phyloP scores from a whole-genome alignment of 1,140 invertebrate species.

The Macrobrachium nipponense region DNA sequence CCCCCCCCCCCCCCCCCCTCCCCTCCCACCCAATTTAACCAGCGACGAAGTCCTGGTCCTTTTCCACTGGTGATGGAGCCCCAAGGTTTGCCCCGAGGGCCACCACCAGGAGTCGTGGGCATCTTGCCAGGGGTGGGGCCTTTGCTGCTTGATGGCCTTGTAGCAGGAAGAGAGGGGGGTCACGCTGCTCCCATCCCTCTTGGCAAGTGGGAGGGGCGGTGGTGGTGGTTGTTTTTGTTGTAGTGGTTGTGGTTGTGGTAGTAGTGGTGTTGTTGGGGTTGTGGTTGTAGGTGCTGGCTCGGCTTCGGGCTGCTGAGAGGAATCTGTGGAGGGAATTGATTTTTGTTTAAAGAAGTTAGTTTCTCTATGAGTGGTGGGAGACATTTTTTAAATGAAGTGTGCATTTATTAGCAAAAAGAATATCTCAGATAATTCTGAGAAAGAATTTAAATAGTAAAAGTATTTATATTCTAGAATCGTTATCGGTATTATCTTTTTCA shows the following conservation, averaged over 20 bases:
- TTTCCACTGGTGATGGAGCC: not conserved
- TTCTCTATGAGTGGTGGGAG: too few species aligned
- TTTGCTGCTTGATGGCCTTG: not conserved
- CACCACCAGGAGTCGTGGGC: not conserved
- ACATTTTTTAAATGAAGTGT: too few species aligned
- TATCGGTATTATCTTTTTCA: too few species aligned
- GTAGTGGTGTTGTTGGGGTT: not conserved
- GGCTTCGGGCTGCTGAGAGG: not conserved
- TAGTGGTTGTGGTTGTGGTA: not conserved
- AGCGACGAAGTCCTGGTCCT: not conserved
- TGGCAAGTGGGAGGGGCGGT: not conserved
- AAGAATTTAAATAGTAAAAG: too few species aligned
- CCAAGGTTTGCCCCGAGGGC: not conserved
- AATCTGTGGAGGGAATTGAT: too few species aligned
- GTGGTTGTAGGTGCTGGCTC: not conserved
- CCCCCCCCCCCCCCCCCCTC: too few species aligned
- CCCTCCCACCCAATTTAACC: not conserved
- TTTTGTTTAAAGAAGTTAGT: too few species aligned
- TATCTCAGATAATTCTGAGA: too few species aligned
- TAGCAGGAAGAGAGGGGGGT: not conserved
- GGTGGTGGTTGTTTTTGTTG: not conserved
- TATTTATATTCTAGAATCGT: too few species aligned
- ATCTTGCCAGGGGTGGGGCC: not conserved
- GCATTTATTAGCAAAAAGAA: too few species aligned
- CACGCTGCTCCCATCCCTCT: not conserved